Evolutionary conservation across 2,113 vertebrate genomes (phyloP).

Genomic region (Megaleporinus macrocephalus): DNA sequence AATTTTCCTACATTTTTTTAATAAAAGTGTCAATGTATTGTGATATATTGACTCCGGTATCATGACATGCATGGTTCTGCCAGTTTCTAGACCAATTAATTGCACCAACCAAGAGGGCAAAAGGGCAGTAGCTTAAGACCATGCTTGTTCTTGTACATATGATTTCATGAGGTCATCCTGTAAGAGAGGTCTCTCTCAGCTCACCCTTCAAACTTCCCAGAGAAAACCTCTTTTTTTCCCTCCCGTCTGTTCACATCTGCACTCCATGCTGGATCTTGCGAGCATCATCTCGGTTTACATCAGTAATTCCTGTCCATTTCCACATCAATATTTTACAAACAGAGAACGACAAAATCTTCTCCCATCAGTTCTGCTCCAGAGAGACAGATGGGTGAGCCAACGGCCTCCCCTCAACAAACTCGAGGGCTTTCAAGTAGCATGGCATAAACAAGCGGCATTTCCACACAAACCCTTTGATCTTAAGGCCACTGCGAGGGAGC

Average conservation of each 20-base stretch:
- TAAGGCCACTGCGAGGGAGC: slow-evolving; percentile 24
- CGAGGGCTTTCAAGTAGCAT: background rate
- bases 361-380: background rate
- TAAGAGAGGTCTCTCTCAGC: too few relatives aligned
- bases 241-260: background rate
- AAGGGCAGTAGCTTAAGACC: too few relatives aligned
- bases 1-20: too few relatives aligned
- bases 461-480: slow-evolving; percentile 38
- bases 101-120: too few relatives aligned
- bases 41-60: too few relatives aligned
- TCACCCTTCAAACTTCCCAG: background rate
- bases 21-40: too few relatives aligned
- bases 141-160: background rate
- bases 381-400: background rate
- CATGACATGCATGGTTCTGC: too few relatives aligned
- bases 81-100: too few relatives aligned
- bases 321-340: background rate
- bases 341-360: background rate
- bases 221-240: background rate
- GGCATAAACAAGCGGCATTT: slow-evolving; percentile 26
- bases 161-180: background rate
- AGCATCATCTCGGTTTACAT: background rate
- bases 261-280: background rate
- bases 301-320: background rate
- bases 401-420: slow-evolving; percentile 1